These are phyloP conservation scores for Heliocidaris erythrogramma DNA, from an alignment of 35 echinoderm and acorn worm species.

Conservation along the genomic window DNA sequence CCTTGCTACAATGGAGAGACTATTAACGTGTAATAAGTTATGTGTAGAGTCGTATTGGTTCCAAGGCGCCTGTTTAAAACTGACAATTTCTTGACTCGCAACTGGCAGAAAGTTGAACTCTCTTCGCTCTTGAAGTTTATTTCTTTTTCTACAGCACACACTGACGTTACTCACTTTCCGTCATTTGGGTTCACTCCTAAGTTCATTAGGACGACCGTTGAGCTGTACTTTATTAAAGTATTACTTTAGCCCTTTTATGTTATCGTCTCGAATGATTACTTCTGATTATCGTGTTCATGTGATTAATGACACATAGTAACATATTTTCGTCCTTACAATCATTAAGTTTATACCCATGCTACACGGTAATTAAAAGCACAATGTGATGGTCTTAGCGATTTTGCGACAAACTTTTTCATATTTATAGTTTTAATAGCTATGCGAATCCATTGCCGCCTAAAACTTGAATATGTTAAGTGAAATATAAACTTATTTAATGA, in stretches of 20 bases:
- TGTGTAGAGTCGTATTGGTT: neutral
- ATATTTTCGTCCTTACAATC: neutral
- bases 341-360: neutral
- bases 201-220: neutral
- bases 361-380: neutral
- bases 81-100: neutral
- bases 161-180: constrained; percentile 9
- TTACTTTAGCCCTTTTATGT: neutral
- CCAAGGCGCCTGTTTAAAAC: neutral
- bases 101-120: neutral
- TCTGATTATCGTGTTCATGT: neutral
- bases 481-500: too few relatives aligned
- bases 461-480: too few relatives aligned
- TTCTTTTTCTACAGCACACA: neutral
- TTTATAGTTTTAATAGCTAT: too few relatives aligned
- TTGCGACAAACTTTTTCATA: too few relatives aligned
- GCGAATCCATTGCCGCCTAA: too few relatives aligned
- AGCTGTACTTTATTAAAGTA: neutral
- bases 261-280: neutral
- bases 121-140: neutral
- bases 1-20: neutral
- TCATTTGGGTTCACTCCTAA: neutral
- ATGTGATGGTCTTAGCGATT: too few relatives aligned
- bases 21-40: neutral
- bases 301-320: neutral